Percentiles rank a stretch among this genome's conserved stretches.
Conservation (phyloP, 2,113 vertebrate species). For the Dendrocopos noguchii region DNA sequence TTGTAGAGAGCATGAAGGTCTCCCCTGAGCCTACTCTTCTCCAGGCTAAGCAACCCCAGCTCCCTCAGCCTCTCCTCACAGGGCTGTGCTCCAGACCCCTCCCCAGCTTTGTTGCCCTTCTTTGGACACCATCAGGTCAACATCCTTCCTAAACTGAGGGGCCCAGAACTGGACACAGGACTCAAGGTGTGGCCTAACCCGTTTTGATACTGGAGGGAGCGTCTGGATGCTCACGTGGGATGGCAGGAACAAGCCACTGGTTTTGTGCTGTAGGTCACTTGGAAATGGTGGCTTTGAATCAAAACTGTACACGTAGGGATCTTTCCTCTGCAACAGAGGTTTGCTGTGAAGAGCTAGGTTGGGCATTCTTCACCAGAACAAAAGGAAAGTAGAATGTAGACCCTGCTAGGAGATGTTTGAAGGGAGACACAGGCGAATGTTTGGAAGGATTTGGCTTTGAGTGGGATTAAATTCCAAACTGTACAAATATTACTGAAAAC, state of each 20-base stretch:
- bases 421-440: neutral
- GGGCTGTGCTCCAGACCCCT: too few relatives aligned
- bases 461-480: neutral
- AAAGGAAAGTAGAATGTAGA: neutral
- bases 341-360: neutral
- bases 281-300: too few relatives aligned
- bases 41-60: too few relatives aligned
- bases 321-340: neutral
- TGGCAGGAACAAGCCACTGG: neutral
- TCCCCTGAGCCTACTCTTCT: too few relatives aligned
- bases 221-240: neutral
- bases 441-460: neutral
- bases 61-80: too few relatives aligned
- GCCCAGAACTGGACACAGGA: too few relatives aligned
- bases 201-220: neutral
- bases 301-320: accelerated
- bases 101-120: too few relatives aligned
- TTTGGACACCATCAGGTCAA: too few relatives aligned
- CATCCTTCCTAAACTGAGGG: too few relatives aligned
- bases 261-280: neutral
- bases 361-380: neutral
- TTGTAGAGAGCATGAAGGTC: too few relatives aligned
- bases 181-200: too few relatives aligned
- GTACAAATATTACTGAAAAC: neutral
- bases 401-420: neutral